Conservation (phyloP, 2,888 invertebrate genomes). For the Drosophila atroscutellata region DNA sequence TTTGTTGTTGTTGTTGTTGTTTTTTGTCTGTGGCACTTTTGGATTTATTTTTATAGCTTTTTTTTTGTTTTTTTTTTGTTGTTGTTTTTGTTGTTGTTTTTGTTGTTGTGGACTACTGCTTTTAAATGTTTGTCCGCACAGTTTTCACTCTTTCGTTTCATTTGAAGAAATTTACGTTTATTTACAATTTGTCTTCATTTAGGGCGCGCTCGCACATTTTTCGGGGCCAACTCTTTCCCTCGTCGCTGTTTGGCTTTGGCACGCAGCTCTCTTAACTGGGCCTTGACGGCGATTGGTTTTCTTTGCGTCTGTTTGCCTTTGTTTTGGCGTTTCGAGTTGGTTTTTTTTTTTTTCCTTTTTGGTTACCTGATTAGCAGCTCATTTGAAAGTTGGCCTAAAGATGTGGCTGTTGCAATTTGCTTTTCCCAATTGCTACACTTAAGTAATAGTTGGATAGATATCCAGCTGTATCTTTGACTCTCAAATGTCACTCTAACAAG, state of each 20-base stretch:
- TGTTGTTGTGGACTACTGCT: constrained; percentile 21
- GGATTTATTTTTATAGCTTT: constrained; percentile 47
- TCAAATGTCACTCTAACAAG: constrained; percentile 5
- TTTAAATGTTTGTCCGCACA: constrained; percentile 66
- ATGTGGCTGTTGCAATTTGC: constrained; percentile 16
- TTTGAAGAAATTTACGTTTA: constrained; percentile 68
- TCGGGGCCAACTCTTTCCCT: constrained; percentile 60
- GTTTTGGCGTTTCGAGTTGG: constrained; percentile 25
- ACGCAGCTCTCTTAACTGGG: constrained; percentile 71
- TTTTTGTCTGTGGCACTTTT: constrained; percentile 33
- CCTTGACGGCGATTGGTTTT: constrained; percentile 61
- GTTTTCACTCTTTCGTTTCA: constrained; percentile 65
- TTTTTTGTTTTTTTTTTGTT: constrained; percentile 1
- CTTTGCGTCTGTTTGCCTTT: constrained; percentile 27
- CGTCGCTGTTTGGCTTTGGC: constrained; percentile 37
- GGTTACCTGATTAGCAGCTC: constrained; percentile 63
- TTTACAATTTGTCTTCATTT: constrained; percentile 79
- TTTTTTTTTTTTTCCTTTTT: constrained; percentile 15
- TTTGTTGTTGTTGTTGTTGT: background rate
- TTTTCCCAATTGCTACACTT: constrained; percentile 3
- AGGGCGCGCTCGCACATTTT: constrained; percentile 54
- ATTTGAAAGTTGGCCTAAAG: constrained; percentile 61
- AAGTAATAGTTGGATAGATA: background rate
- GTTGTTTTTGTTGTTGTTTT: constrained; percentile 3
- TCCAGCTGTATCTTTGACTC: background rate